These are phyloP conservation scores for Erannis defoliaria DNA, from an alignment of 2,888 invertebrate genomes.

Conservation along the genomic window DNA sequence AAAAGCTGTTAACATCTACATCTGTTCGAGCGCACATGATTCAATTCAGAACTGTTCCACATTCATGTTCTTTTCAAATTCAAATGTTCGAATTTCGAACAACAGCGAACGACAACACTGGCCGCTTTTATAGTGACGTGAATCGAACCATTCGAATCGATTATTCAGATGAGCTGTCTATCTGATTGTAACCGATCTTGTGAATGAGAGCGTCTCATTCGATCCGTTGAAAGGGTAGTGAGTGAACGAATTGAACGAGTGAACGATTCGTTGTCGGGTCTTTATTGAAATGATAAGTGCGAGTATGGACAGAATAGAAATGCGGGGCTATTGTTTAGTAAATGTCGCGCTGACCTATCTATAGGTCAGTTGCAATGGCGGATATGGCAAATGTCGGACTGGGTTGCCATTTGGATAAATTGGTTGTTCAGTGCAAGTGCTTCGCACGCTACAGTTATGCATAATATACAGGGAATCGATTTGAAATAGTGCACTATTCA, in stretches of 20 bases:
- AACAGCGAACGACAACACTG: slow-evolving; percentile 63
- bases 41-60: slow-evolving; percentile 43
- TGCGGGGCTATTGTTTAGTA: slow-evolving; percentile 19
- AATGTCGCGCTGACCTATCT: slow-evolving; percentile 24
- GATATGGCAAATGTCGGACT: slow-evolving; percentile 26
- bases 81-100: slow-evolving; percentile 67
- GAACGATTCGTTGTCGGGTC: slow-evolving; percentile 26
- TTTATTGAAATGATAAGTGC: slow-evolving; percentile 25
- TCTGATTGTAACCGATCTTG: slow-evolving; percentile 66
- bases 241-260: slow-evolving; percentile 27
- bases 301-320: slow-evolving; percentile 23
- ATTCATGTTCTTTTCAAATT: slow-evolving; percentile 68
- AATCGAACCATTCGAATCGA: slow-evolving; percentile 65
- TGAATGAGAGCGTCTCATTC: slow-evolving; percentile 55
- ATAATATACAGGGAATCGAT: too few relatives aligned
- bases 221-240: slow-evolving; percentile 39
- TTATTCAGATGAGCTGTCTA: slow-evolving; percentile 73
- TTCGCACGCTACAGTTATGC: too few relatives aligned
- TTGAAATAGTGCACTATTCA: neutral
- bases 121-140: slow-evolving; percentile 67
- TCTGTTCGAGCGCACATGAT: slow-evolving; percentile 29
- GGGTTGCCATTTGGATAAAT: slow-evolving; percentile 17
- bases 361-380: slow-evolving; percentile 17
- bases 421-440: neutral
- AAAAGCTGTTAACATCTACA: slow-evolving; percentile 34